Base-by-base conservation (phyloP, 2,888 invertebrate genomes). In the Caenorhabditis sp. region DNA sequence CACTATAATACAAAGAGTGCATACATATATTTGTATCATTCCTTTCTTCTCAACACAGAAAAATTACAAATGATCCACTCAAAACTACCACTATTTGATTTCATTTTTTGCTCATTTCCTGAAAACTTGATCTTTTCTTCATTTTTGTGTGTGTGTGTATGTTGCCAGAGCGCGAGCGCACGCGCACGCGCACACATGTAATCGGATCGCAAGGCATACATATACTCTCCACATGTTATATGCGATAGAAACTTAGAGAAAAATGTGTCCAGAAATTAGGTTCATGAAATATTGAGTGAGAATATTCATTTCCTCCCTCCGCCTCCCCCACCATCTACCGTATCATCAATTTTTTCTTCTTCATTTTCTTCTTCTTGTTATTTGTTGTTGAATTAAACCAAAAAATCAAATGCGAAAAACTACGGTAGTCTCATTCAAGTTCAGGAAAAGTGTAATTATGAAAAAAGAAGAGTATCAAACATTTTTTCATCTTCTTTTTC, bases 111-210 rank as follows among this genome's bases (percentile, higher is more conserved):
- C 43, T 43, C 43, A 43, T 43, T 43, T 43, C 43, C 43, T 43
- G 43, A 43, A 43, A 43, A 43, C 43, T 43, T 43, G 43, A 43
- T 43, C 43, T 43, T 43, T 43, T 43, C 43, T 43, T 43, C 43
- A 17, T 43, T 17, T 43, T 43, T 31, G 31, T 31, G 10, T 31
- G 31, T 31, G 31, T 31, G 31, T 31, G 31, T 31, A 31, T 43
- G 43, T 43, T 43, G 43, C 43, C 43, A 43, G 17, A 43, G 43
- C 31, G 31, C 31, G 31, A 31, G 31, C 31, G 31, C 31, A 31
- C 31, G 43, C 43, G 43, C 12, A 17, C 43, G 43, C 43, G 43
- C 43, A 17, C 43, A 43, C 43, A 43, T 43, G 43, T 43, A 43
- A 43, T 43, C 43, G 43, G 43, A 43, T 43, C 43, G 43, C 43